These are phyloP conservation scores for Fregetta grallaria DNA, from an alignment of 2,113 vertebrate genomes.

Conservation along the genomic window DNA sequence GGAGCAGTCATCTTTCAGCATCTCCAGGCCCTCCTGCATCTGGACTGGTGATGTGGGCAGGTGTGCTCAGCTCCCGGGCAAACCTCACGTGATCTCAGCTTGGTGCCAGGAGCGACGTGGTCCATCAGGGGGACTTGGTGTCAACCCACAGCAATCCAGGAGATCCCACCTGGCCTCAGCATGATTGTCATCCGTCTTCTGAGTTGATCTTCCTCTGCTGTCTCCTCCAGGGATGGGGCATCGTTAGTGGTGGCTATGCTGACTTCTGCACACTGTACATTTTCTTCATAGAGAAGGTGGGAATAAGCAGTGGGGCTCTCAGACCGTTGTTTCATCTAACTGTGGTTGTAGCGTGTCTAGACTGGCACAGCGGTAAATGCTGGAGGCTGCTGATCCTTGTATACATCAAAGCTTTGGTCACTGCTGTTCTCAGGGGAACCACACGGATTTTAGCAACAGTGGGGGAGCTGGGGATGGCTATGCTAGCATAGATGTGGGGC, in stretches of 20 bases:
- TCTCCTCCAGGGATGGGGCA: neutral
- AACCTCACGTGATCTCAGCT: neutral
- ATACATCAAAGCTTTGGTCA: neutral
- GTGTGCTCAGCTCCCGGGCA: rapidly evolving
- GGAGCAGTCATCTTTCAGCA: neutral
- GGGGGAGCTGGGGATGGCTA: neutral
- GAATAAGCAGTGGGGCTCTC: neutral
- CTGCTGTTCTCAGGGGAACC: neutral
- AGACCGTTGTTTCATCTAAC: neutral
- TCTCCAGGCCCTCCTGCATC: neutral
- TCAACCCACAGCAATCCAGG: neutral
- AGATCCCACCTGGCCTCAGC: rapidly evolving
- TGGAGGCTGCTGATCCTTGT: neutral
- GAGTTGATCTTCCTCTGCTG: neutral
- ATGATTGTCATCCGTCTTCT: neutral
- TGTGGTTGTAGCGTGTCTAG: neutral
- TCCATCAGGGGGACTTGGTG: neutral
- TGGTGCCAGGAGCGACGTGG: no score
- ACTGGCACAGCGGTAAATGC: neutral
- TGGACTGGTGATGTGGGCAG: neutral
- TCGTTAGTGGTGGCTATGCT: rapidly evolving
- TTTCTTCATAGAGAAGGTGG: neutral
- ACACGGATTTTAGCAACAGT: neutral
- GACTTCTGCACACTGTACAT: neutral
- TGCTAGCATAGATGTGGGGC: neutral